Evolutionary conservation across 2,888 invertebrate species (phyloP), one percentile per base, ranked within the genome.

Genomic region (Rugalucina vietnamica): DNA sequence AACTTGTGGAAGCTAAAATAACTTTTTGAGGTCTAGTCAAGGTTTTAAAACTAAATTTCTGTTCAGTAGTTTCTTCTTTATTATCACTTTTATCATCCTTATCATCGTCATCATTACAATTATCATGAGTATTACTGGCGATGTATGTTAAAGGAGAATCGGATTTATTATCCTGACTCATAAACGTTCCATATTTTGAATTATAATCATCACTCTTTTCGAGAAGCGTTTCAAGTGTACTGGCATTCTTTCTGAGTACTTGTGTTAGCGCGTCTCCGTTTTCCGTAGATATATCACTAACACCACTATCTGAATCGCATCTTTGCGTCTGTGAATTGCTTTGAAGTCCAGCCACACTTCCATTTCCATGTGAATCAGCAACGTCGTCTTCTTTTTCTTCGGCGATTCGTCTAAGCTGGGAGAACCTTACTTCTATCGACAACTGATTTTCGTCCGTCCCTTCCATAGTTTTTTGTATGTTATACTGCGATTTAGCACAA

Each of bases 1-100:
- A 60, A 71, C 87, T 80, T 3, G 81, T 76, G 0, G 75, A 70
- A 4, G 50, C 43, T 3, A 87, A 75, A 29, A 87, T 79, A 8
- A 82, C 54, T 34, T 57, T 76, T 50, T 87, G 87, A 21, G 71
- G 69, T 57, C 76, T 73, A 32, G 84, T 79, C 54, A 87, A 76
- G 32, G 37, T 76, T 54, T 72, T 74, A 36, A 84, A 81, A 71
- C 69, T 84, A 50, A 87, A 84, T n/a, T 70, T 70, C 10, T 36
- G 57, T 24, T 57, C n/a, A 21, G 57, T 4, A 57, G 5, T 57
- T 57, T 57, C 27, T 57, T 57, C 57, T 27, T 3, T 10, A n/a
- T n/a, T n/a, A n/a, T n/a, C n/a, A n/a, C n/a, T n/a, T n/a, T n/a
- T n/a, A n/a, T n/a, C n/a, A 57, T 27, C 29, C 3, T 57, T 57